Evolutionary conservation across 1,140 invertebrate species (phyloP).

Genomic region (Nephotettix cincticeps): DNA sequence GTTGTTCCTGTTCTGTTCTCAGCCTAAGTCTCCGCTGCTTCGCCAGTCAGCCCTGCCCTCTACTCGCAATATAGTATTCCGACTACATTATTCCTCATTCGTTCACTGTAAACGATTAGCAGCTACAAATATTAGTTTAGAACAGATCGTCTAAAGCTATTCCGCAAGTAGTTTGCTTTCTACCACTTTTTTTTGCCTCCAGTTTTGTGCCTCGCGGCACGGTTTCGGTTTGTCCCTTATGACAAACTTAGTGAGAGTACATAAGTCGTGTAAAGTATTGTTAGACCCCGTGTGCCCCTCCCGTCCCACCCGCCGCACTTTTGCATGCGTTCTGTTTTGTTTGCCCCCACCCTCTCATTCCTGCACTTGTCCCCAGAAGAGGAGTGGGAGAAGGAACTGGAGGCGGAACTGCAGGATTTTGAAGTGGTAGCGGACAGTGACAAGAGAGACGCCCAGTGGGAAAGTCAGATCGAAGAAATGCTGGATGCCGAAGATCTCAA

Average conservation of each 20-base stretch:
- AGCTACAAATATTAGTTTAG: not conserved
- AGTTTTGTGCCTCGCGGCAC: too few relatives aligned
- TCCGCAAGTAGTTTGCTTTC: too few relatives aligned
- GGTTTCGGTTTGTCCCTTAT: too few relatives aligned
- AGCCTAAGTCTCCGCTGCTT: not conserved
- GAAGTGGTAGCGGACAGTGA: constrained; percentile 69
- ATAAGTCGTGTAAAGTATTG: too few relatives aligned
- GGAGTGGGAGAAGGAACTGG: constrained; percentile 91
- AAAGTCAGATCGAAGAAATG: constrained; percentile 27
- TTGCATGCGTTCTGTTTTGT: constrained; percentile 17
- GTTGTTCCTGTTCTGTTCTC: not conserved
- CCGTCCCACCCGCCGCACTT: too few relatives aligned
- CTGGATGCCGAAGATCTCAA: constrained; percentile 26
- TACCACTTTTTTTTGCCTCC: too few relatives aligned
- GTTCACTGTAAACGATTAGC: not conserved
- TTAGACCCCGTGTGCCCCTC: too few relatives aligned
- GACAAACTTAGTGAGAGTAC: too few relatives aligned
- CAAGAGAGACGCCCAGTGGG: constrained; percentile 17
- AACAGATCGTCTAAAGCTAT: not conserved
- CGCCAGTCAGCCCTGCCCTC: not conserved
- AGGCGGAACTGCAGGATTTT: constrained; percentile 89
- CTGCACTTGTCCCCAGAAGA: constrained; percentile 61
- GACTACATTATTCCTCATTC: not conserved
- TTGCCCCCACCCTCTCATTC: constrained; percentile 9
- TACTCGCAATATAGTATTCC: not conserved